These are phyloP conservation scores for Sphaerodactylus townsendi DNA, from an alignment of 2,113 vertebrate genomes.

Conservation along the genomic window DNA sequence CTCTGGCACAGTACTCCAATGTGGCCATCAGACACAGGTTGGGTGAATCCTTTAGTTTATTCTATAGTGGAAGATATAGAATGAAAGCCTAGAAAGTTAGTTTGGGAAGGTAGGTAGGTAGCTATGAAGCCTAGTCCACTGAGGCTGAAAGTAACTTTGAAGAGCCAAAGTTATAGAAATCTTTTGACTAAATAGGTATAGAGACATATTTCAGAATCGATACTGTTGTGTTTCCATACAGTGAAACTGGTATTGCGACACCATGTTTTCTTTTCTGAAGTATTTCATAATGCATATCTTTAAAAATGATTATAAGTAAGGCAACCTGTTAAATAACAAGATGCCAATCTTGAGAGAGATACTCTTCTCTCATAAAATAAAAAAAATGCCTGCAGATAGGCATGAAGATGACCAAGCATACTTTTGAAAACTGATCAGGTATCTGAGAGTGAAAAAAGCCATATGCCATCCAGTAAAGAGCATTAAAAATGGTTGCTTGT, in stretches of 20 bases:
- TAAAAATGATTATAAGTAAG: constrained; percentile 30
- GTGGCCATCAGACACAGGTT: too few species aligned
- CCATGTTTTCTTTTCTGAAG: constrained; percentile 2
- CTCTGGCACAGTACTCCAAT: too few species aligned
- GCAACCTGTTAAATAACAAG: constrained; percentile 32
- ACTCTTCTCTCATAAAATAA: constrained; percentile 30
- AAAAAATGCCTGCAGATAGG: background rate
- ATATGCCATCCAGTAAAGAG: background rate
- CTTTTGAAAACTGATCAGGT: constrained; percentile 8
- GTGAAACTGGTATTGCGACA: constrained; percentile 14
- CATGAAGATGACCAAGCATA: constrained; percentile 8
- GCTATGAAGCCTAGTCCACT: too few species aligned
- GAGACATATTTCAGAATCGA: background rate
- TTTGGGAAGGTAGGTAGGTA: too few species aligned
- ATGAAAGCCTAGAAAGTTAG: too few species aligned
- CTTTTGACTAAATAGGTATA: too few species aligned
- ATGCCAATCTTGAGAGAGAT: background rate
- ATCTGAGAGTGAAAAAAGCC: constrained; percentile 29
- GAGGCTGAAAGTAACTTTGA: too few species aligned
- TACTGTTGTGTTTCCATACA: background rate
- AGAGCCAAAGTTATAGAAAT: too few species aligned
- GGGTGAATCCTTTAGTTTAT: too few species aligned
- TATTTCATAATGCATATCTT: constrained; percentile 36
- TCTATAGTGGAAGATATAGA: too few species aligned
- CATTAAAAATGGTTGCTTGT: constrained; percentile 45